Evolutionary conservation across 2,888 invertebrate genomes (phyloP).

Genomic region (Cantharis rustica): DNA sequence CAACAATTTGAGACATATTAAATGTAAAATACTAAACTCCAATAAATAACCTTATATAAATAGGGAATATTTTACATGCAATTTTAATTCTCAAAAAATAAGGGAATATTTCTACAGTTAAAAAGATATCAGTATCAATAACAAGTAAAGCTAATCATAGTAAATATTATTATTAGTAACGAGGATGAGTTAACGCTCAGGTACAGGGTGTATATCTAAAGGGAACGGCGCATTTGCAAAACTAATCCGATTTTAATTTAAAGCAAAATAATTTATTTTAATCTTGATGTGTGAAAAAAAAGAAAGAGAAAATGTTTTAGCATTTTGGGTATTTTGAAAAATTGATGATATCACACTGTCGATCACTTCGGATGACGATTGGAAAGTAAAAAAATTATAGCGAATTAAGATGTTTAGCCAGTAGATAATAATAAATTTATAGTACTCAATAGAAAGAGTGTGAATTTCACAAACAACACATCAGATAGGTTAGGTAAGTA

Average conservation of each 20-base stretch:
- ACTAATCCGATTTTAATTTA: not conserved
- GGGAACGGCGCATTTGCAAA: slow-evolving; percentile 30
- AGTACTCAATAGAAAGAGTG: slow-evolving; percentile 9
- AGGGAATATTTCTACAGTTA: slow-evolving; percentile 14
- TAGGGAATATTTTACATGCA: slow-evolving; percentile 31
- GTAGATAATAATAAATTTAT: slow-evolving; percentile 12
- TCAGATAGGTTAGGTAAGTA: too few relatives aligned
- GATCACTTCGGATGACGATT: not conserved
- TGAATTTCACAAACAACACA: slow-evolving; percentile 24
- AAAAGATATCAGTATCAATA: slow-evolving; percentile 21
- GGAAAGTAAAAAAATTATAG: not conserved
- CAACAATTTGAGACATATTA: slow-evolving; percentile 43
- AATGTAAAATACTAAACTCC: slow-evolving; percentile 42
- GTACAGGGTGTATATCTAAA: slow-evolving; percentile 32
- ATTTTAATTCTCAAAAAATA: slow-evolving; percentile 13
- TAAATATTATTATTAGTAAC: slow-evolving; percentile 9
- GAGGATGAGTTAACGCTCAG: slow-evolving; percentile 31
- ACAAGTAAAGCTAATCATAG: slow-evolving; percentile 22
- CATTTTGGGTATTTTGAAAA: not conserved
- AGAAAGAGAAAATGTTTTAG: not conserved
- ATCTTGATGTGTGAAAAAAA: not conserved
- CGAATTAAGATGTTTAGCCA: not conserved
- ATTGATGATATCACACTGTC: not conserved
- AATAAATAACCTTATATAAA: slow-evolving; percentile 34
- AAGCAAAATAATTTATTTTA: not conserved